Conservation (phyloP, 2,888 invertebrate species). For the Pseudeuparius sepicola region DNA sequence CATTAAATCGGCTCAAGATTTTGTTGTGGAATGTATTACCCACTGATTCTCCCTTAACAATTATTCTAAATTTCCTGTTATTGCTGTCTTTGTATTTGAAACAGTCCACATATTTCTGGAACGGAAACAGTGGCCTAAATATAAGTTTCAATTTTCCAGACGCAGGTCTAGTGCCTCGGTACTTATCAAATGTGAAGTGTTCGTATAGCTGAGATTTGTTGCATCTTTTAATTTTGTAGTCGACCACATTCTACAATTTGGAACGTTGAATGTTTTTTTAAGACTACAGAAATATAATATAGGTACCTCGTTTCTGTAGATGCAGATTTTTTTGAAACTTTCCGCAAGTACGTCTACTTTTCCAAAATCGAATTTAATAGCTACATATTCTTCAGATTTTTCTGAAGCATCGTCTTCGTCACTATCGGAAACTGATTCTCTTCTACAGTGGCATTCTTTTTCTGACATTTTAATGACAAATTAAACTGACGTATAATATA, state of each 20-base stretch:
- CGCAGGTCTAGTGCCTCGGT: no score
- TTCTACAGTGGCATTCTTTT: no score
- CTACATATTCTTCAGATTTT: no score
- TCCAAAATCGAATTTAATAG: conserved; percentile 15
- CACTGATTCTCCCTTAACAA: conserved; percentile 29
- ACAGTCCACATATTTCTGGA: conserved; percentile 32
- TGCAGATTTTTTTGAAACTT: conserved; percentile 13
- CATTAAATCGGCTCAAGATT: not conserved
- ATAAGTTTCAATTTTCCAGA: conserved; percentile 31
- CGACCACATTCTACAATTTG: conserved; percentile 18
- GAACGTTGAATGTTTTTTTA: no score
- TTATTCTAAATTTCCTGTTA: conserved; percentile 26
- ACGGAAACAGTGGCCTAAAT: conserved; percentile 33
- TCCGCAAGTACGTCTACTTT: conserved; percentile 14
- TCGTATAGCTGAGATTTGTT: no score
- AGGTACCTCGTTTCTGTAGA: no score
- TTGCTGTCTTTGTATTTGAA: conserved; percentile 31
- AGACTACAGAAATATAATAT: no score
- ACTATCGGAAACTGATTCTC: no score
- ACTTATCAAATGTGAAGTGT: no score
- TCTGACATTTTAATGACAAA: no score
- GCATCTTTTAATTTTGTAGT: conserved; percentile 19
- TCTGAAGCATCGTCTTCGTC: no score
- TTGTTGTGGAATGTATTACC: conserved; percentile 26
- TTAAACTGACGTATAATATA: no score